A percentile compares a stretch with the other conserved stretches of the same genome.
phyloP scores from a whole-genome alignment of 2,797 vertebrate species.

The Trematomus bernacchii region DNA sequence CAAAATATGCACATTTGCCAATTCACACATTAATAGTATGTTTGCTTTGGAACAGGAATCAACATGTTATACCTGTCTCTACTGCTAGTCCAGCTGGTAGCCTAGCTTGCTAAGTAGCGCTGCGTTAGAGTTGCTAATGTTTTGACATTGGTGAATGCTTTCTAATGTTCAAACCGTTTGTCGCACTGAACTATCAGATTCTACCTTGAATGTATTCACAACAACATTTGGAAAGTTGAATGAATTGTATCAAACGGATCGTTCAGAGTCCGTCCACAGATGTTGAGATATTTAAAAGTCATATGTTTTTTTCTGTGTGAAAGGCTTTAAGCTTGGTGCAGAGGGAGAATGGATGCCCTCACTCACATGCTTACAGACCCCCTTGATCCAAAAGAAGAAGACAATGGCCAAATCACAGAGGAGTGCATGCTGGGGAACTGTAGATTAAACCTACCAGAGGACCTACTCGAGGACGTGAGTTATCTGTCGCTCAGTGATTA shows the following conservation, averaged over 20 bases:
- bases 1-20: neutral
- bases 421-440: constrained; percentile 94
- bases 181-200: neutral
- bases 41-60: neutral
- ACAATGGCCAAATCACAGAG: constrained; percentile 90
- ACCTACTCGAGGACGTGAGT: constrained; percentile 96
- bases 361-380: constrained; percentile 94
- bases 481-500: neutral
- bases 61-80: neutral
- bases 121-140: neutral
- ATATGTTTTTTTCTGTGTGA: neutral
- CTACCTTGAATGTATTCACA: neutral
- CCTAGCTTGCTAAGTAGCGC: constrained; percentile 5
- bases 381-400: constrained; percentile 89
- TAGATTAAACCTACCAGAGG: constrained; percentile 92
- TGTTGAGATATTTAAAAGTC: neutral
- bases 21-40: neutral
- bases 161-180: neutral
- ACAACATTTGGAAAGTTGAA: neutral
- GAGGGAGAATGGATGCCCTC: constrained; percentile 90
- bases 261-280: neutral
- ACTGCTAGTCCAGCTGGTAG: constrained; percentile 25
- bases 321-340: neutral
- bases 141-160: constrained; percentile 18
- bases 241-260: neutral